Conservation (phyloP, 2,888 invertebrate species). For the Scaptomyza cyrtandrae region DNA sequence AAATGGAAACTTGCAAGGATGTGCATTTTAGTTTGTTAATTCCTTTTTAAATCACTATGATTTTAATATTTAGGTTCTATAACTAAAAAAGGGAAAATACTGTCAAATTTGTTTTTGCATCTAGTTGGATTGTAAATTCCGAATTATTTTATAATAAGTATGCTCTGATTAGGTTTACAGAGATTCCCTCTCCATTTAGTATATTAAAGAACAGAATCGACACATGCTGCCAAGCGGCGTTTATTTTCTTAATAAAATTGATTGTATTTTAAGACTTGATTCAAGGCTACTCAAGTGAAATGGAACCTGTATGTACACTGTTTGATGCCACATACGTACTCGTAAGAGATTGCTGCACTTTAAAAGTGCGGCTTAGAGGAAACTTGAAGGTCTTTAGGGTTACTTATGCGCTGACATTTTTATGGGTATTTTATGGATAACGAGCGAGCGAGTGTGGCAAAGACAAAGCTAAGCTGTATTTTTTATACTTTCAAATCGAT, state of each 20-base stretch:
- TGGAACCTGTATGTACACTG: constrained; percentile 10
- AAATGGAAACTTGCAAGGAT: neutral
- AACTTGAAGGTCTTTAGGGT: constrained; percentile 40
- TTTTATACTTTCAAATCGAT: constrained; percentile 70
- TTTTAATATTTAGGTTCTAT: no score
- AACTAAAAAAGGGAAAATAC: no score
- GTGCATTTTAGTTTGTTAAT: neutral
- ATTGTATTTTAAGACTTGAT: constrained; percentile 55
- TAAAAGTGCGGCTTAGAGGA: constrained; percentile 57
- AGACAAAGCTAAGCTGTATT: constrained; percentile 73
- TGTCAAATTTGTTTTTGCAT: no score
- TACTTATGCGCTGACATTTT: constrained; percentile 75
- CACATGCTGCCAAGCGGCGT: constrained; percentile 16
- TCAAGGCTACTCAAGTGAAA: constrained; percentile 12
- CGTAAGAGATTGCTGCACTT: constrained; percentile 54
- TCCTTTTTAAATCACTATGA: neutral
- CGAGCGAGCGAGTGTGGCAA: constrained; percentile 56
- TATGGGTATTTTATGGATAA: constrained; percentile 72
- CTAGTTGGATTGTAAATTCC: neutral
- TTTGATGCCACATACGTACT: constrained; percentile 13
- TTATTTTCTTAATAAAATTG: constrained; percentile 47
- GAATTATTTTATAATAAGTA: constrained; percentile 1
- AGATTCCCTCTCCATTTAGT: neutral
- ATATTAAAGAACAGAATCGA: constrained; percentile 7
- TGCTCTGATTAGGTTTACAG: neutral